Conservation (phyloP, 2,888 invertebrate genomes). For the Idaea biselata region DNA sequence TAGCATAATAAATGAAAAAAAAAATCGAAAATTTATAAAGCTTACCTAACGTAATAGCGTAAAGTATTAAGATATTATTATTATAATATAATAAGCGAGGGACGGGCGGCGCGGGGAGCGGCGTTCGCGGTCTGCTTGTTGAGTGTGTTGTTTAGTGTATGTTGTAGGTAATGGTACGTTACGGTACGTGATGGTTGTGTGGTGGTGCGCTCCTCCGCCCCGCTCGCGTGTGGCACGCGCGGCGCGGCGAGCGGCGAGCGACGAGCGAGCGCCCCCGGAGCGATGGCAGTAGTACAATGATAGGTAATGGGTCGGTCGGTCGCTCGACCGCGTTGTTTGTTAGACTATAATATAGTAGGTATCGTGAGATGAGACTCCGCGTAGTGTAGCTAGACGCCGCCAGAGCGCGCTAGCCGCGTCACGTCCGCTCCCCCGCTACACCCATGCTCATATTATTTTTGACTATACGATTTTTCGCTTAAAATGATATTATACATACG, state of each 20-base stretch:
- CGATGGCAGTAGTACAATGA: conserved; percentile 14
- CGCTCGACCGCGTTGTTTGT: conserved; percentile 9
- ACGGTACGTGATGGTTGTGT: conserved; percentile 11
- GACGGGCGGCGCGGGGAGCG: conserved; percentile 68
- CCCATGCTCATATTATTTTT: conserved; percentile 77
- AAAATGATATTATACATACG: conserved; percentile 78
- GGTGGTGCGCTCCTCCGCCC: conserved; percentile 6
- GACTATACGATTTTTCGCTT: conserved; percentile 80
- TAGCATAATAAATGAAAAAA: conserved; percentile 75
- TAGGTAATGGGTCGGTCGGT: conserved; percentile 20
- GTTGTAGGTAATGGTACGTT: conserved; percentile 16
- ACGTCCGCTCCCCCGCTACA: conserved; percentile 57
- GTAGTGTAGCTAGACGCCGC: not conserved
- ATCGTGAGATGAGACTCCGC: too few relatives aligned
- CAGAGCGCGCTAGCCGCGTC: conserved; percentile 33
- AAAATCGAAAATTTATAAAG: conserved; percentile 80
- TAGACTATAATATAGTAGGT: too few relatives aligned
- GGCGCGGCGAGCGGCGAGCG: too few relatives aligned
- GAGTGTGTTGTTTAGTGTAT: conserved; percentile 40
- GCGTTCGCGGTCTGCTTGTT: conserved; percentile 50
- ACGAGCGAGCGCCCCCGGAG: conserved; percentile 6
- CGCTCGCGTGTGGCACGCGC: too few relatives aligned
- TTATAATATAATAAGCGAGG: conserved; percentile 70
- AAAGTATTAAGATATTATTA: conserved; percentile 79
- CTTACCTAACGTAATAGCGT: conserved; percentile 80